Conservation (phyloP, 2,113 vertebrate species). For the Thomomys bottae region DNA sequence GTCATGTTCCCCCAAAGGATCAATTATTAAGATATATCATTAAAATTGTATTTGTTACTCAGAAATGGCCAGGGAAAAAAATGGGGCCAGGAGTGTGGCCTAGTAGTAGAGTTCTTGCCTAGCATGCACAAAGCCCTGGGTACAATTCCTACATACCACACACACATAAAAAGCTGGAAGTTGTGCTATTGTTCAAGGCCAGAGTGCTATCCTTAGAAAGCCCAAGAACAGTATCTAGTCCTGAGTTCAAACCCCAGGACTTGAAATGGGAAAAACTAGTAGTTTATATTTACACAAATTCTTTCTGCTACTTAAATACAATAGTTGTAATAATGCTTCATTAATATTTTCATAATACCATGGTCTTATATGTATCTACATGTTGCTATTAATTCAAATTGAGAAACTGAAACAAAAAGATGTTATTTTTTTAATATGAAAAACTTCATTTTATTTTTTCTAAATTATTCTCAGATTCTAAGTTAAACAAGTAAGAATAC, state of each 20-base stretch:
- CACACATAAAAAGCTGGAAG: too few relatives aligned
- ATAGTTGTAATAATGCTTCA: neutral
- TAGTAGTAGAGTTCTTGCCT: too few relatives aligned
- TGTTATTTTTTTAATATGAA: neutral
- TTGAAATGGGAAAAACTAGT: neutral
- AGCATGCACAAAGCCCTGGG: too few relatives aligned
- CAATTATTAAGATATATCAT: neutral
- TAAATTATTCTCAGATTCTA: neutral
- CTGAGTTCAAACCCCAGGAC: too few relatives aligned
- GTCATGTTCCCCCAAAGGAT: neutral
- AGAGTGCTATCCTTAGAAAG: too few relatives aligned
- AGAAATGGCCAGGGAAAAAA: too few relatives aligned
- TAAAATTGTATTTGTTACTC: neutral
- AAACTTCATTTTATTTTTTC: neutral
- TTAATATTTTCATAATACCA: neutral
- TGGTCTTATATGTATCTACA: fast-evolving
- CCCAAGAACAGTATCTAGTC: too few relatives aligned
- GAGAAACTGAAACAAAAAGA: neutral
- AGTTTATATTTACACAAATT: neutral
- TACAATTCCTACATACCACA: too few relatives aligned
- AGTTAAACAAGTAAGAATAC: neutral
- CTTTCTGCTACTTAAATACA: neutral
- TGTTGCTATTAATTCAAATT: neutral
- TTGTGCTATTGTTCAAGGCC: too few relatives aligned
- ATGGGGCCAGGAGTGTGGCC: too few relatives aligned